Evolutionary conservation across 2,113 vertebrate genomes (phyloP).

Genomic region (Phylloscopus trochilus): DNA sequence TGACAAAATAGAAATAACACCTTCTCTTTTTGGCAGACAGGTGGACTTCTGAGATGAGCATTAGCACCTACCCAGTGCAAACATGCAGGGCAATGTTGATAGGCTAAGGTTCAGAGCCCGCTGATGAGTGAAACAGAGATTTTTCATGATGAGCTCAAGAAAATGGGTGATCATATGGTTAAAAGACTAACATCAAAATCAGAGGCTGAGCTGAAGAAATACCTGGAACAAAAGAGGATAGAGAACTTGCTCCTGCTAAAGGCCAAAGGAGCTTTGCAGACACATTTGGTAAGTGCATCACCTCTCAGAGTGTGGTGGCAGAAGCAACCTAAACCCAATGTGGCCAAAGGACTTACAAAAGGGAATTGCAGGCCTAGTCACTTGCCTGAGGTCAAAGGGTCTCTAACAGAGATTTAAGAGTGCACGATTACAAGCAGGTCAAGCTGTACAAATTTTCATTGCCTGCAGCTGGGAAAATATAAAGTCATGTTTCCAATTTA

Average conservation of each 20-base stretch:
- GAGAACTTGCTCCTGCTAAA: background rate
- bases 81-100: background rate
- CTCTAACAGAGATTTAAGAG: background rate
- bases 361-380: background rate
- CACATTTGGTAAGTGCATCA: background rate
- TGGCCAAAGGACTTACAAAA: background rate
- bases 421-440: background rate
- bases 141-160: background rate
- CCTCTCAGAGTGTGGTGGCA: background rate
- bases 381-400: background rate
- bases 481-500: constrained; percentile 13
- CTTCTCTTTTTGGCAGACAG: background rate
- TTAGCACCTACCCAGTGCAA: background rate
- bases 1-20: background rate
- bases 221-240: background rate
- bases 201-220: background rate
- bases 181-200: background rate
- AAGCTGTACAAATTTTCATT: background rate
- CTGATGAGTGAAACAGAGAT: background rate
- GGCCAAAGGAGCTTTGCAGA: background rate
- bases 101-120: background rate
- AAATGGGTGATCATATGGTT: background rate
- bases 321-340: background rate
- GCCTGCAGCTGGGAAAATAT: background rate
- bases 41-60: background rate